Conservation (phyloP, 1,140 invertebrate genomes). For the Pinna nobilis region DNA sequence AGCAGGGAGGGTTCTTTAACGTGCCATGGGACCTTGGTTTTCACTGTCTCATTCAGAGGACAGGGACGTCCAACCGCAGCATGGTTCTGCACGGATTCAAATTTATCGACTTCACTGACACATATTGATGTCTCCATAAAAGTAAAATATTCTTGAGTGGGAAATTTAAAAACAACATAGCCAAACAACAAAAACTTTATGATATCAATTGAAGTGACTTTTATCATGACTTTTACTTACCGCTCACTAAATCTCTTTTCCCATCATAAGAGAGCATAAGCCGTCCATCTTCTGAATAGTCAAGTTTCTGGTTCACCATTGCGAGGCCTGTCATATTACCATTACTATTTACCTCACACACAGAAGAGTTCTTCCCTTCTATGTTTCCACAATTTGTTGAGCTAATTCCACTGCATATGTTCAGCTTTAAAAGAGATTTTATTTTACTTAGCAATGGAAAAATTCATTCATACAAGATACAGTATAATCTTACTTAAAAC, state of each 20-base stretch:
- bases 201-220: too few species aligned
- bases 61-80: too few species aligned
- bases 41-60: too few species aligned
- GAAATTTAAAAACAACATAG: background rate
- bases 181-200: background rate
- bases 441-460: too few species aligned
- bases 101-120: too few species aligned
- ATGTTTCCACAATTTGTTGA: conserved; percentile 35
- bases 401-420: conserved; percentile 60
- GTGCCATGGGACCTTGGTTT: too few species aligned
- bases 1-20: too few species aligned
- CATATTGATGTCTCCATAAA: too few species aligned
- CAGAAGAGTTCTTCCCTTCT: conserved; percentile 25
- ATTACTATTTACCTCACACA: conserved; percentile 43
- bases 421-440: conserved; percentile 56
- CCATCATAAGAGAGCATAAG: conserved; percentile 59
- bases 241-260: conserved; percentile 19
- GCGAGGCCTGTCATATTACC: conserved; percentile 42
- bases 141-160: background rate
- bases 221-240: too few species aligned
- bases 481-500: too few species aligned
- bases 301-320: conserved; percentile 37
- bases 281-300: conserved; percentile 56
- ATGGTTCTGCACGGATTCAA: too few species aligned
- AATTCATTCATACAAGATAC: too few species aligned